phyloP scores from a whole-genome alignment of 2,113 vertebrate genomes.

The Casuarius casuarius region DNA sequence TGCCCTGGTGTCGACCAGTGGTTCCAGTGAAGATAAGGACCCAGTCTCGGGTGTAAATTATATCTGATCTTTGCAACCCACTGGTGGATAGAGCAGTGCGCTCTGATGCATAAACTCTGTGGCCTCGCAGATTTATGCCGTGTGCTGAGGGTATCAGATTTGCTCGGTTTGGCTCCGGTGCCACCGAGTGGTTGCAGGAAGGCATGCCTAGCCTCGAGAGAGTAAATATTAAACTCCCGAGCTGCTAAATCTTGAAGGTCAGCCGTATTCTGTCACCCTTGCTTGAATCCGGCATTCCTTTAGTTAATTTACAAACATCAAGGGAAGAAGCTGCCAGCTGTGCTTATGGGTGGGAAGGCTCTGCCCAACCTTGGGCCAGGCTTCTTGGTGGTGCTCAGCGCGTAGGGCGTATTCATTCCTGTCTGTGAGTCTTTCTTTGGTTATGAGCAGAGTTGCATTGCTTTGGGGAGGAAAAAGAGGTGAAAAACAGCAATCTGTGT shows the following conservation, averaged over 20 bases:
- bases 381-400: background rate
- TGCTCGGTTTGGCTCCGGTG: background rate
- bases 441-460: background rate
- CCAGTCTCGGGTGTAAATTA: background rate
- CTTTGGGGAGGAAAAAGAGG: background rate
- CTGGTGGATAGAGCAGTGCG: rapidly evolving
- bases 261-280: background rate
- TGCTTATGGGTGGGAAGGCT: background rate
- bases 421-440: background rate
- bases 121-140: background rate
- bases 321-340: background rate
- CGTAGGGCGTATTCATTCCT: too few species aligned
- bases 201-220: background rate
- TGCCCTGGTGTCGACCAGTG: rapidly evolving
- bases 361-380: background rate
- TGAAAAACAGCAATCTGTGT: background rate
- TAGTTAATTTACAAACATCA: background rate
- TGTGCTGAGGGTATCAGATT: background rate
- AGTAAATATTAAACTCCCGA: background rate
- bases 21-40: background rate
- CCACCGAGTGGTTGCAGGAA: background rate
- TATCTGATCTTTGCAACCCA: background rate
- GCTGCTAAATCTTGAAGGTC: background rate
- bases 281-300: background rate
- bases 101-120: rapidly evolving